A percentile compares a stretch with the other conserved stretches of the same genome.
These are phyloP conservation scores for Antigone vipio DNA, from an alignment of 2,113 vertebrate species.

Conservation along the genomic window DNA sequence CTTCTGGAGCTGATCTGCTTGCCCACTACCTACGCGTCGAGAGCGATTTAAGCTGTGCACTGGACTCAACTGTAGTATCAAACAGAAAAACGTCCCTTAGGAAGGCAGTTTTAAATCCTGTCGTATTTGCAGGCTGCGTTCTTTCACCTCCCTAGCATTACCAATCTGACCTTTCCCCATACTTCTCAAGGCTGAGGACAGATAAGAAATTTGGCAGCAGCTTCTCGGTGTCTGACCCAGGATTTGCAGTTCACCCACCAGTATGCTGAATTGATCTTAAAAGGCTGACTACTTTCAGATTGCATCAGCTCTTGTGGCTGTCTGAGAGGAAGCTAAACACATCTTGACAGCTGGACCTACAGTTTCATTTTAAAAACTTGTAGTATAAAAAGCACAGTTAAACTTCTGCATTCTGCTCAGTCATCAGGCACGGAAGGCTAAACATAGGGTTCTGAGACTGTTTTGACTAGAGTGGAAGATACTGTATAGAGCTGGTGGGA, in stretches of 20 bases:
- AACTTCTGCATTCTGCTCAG: neutral
- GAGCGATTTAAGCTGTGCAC: rapidly evolving
- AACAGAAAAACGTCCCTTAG: neutral
- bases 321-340: neutral
- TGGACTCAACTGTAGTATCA: neutral
- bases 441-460: neutral
- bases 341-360: neutral
- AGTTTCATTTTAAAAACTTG: neutral
- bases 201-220: neutral
- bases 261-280: neutral
- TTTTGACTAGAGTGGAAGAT: neutral
- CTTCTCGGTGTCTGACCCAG: neutral
- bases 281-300: neutral
- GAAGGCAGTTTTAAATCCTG: neutral
- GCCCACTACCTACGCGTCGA: rapidly evolving
- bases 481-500: neutral
- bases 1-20: neutral
- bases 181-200: neutral
- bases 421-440: neutral
- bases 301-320: neutral
- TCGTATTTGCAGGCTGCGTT: neutral
- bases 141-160: neutral
- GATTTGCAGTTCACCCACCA: neutral
- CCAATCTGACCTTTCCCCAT: neutral
- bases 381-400: neutral